Evolutionary conservation across 2,888 invertebrate genomes (phyloP), one percentile per base, ranked within the genome.

Genomic region (Glyphotaelius pellucidus): DNA sequence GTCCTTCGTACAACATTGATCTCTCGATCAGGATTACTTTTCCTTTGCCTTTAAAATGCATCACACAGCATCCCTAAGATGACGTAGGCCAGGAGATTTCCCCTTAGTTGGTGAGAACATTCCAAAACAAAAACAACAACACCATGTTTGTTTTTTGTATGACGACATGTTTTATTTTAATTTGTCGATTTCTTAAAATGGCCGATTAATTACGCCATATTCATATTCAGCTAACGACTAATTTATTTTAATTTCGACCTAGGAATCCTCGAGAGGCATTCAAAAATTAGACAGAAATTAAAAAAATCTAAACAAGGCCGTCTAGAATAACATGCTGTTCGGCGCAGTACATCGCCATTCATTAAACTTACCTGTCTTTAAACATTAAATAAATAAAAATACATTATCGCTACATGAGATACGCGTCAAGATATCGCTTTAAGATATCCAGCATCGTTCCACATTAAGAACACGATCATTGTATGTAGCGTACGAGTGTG

Each of bases 101-200:
- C 67, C 11, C 67, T 67, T 0, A 67, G 25, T 67, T 67, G 42
- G 87, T 31, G 25, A 80, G 35, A 31, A 32, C 35, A 89, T 89
- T 83, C 83, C 42, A 90, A 90, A 80, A 81, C 80, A 90, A 90
- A 80, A 90, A 90, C 90, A 90, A 47, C 80, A 90, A 90, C 81
- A 67, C 52, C 47, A 67, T 84, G 81, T 67, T 67, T 67, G 67
- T 67, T 67, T 67, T 7, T 84, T 35, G 32, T 32, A 84, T 90
- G 90, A 90, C 90, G 90, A 67, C 90, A 84, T 84, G 90, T 90
- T 90, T 90, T 90, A 90, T 90, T 90, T 90, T 90, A 90, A 90
- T 85, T 90, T 90, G 84, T 90, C 84, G 84, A 90, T 85, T 90
- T 90, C 84, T 83, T 90, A 84, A 90, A 90, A 52, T 67, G 84